Percentiles rank a stretch among this genome's conserved stretches.
These are phyloP conservation scores for Dermolepida albohirtum DNA, from an alignment of 2,888 invertebrate genomes.

Conservation along the genomic window DNA sequence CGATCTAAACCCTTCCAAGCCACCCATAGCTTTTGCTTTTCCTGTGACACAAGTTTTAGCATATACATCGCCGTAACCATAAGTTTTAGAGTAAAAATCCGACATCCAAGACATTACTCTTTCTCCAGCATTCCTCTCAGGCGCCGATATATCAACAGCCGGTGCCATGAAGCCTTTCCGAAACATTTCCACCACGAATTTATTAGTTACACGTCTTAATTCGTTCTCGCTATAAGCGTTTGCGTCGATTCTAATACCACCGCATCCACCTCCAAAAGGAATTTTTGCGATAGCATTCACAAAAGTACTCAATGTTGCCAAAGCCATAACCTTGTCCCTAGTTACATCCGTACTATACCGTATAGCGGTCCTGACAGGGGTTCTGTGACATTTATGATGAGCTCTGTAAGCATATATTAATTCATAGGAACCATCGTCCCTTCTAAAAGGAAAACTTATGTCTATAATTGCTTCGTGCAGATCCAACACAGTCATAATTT, in stretches of 20 bases:
- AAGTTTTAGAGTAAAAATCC: conserved; percentile 81
- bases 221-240: conserved; percentile 77
- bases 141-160: conserved; percentile 88
- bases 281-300: conserved; percentile 87
- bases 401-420: conserved; percentile 78
- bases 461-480: conserved; percentile 76
- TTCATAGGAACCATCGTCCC: conserved; percentile 78
- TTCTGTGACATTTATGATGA: conserved; percentile 80
- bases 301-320: conserved; percentile 85
- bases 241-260: conserved; percentile 81
- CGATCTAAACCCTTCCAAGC: conserved; percentile 85
- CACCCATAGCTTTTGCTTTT: conserved; percentile 88
- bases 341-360: conserved; percentile 65
- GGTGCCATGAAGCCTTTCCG: conserved; percentile 68
- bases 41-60: conserved; percentile 88
- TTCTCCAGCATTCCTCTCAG: conserved; percentile 82
- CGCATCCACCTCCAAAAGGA: conserved; percentile 83
- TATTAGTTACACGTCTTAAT: conserved; percentile 79
- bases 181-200: conserved; percentile 79
- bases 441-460: conserved; percentile 76
- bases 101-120: conserved; percentile 87
- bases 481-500: conserved; percentile 74
- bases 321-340: conserved; percentile 81
- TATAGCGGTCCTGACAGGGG: conserved; percentile 67
- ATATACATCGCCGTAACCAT: conserved; percentile 77